Percentiles rank a stretch among this genome's conserved stretches.
These are phyloP conservation scores for Sebastes kiyomatsui DNA, from an alignment of 2,797 vertebrate genomes.

Conservation along the genomic window DNA sequence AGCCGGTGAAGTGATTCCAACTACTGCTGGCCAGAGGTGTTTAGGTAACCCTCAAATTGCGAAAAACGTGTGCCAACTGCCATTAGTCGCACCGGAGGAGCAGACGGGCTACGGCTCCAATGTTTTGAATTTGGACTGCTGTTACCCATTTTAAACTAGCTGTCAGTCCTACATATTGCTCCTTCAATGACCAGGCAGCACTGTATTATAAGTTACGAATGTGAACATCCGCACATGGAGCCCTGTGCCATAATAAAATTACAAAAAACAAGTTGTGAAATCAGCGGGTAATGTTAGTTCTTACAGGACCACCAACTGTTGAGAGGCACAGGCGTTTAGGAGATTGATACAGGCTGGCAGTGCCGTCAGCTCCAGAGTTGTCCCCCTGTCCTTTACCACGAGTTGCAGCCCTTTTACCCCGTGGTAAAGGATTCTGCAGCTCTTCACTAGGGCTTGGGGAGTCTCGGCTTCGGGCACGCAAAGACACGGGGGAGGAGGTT, in stretches of 20 bases:
- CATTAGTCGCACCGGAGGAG: too few relatives aligned
- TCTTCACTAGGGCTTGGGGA: slow-evolving; percentile 88
- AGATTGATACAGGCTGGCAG: slow-evolving; percentile 78
- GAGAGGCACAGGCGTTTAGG: slow-evolving; percentile 90
- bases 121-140: too few relatives aligned
- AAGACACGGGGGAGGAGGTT: slow-evolving; percentile 69
- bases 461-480: slow-evolving; percentile 86
- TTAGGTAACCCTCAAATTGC: too few relatives aligned
- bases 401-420: slow-evolving; percentile 87
- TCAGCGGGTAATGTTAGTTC: slow-evolving; percentile 41
- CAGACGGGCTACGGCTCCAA: too few relatives aligned
- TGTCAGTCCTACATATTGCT: too few relatives aligned
- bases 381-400: slow-evolving; percentile 90
- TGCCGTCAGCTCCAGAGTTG: slow-evolving; percentile 30
- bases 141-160: too few relatives aligned
- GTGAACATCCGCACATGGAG: not conserved
- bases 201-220: not conserved
- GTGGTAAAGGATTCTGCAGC: slow-evolving; percentile 70
- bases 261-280: not conserved
- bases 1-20: too few relatives aligned
- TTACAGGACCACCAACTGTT: slow-evolving; percentile 87
- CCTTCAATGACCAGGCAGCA: not conserved
- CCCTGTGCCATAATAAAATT: not conserved
- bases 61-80: too few relatives aligned
- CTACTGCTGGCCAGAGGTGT: too few relatives aligned